Evolutionary conservation across 2,888 invertebrate genomes (phyloP), one percentile per base, ranked within the genome.

Genomic region (Latheticus oryzae): DNA sequence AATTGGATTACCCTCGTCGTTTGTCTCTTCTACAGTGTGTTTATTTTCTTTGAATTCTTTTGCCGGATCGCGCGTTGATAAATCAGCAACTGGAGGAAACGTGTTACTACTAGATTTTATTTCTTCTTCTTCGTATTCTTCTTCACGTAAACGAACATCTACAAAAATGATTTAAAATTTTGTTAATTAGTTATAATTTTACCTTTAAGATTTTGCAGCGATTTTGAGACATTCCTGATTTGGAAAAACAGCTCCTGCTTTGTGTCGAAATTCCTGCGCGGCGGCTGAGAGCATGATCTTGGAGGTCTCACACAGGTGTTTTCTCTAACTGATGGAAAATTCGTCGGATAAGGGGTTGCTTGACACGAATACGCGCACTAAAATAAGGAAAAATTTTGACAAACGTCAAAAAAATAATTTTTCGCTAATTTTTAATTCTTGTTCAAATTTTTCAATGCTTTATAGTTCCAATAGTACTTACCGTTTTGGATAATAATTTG

Each of bases 401-500:
- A 26, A 8, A 9, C 2, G 3, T 3, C 2, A 1, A 28, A 11
- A 28, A 28, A 5, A 11, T 9, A 1, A 8, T 28, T 28, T 9
- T 28, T 7, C 8, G 3, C 7, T 8, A 24, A 28, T 11, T 26
- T 1, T 1, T n/a, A n/a, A 3, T n/a, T n/a, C n/a, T n/a, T n/a
- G n/a, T n/a, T n/a, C n/a, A n/a, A n/a, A n/a, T n/a, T n/a, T n/a
- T n/a, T n/a, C n/a, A n/a, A n/a, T n/a, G n/a, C n/a, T n/a, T n/a
- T n/a, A n/a, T n/a, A n/a, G 26, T 26, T 24, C 8, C 2, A 4
- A 11, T 11, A 8, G 5, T 5, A 9, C 48, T 58, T 47, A 58
- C 58, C 33, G 54, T 54, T 26, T 48, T 54, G 17, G 47, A 13
- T 13, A 54, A n/a, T 5, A 59, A 37, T 54, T 59, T 59, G 9